Percentiles rank a stretch among this genome's conserved stretches.
These are phyloP conservation scores for Delia radicum DNA, from an alignment of 1,140 invertebrate genomes.

Conservation along the genomic window DNA sequence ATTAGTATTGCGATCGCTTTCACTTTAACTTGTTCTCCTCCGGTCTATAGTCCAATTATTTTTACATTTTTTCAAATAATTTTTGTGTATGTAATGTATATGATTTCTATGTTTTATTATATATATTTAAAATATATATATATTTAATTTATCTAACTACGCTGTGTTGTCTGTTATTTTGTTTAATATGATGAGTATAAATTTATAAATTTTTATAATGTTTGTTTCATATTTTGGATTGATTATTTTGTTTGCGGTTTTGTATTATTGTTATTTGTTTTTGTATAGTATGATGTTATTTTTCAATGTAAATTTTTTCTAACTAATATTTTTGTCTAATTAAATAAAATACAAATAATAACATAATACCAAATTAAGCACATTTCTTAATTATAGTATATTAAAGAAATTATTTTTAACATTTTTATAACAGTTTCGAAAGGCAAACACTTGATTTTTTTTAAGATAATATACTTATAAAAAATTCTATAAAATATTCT, in stretches of 20 bases:
- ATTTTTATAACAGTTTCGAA: neutral
- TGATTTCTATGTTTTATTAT: neutral
- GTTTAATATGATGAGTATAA: neutral
- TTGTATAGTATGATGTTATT: neutral
- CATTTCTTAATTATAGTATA: neutral
- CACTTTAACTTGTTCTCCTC: too few species aligned
- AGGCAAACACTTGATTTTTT: neutral
- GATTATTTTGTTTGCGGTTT: neutral
- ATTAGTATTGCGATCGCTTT: constrained; percentile 3
- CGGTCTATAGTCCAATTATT: neutral
- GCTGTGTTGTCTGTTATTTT: neutral
- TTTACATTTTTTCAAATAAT: neutral
- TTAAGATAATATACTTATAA: too few species aligned
- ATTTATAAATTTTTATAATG: neutral
- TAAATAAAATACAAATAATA: neutral
- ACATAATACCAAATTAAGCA: constrained; percentile 12
- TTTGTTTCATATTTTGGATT: neutral
- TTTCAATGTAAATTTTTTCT: constrained; percentile 24
- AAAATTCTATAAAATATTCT: too few species aligned
- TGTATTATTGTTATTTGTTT: constrained; percentile 2
- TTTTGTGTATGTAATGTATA: neutral
- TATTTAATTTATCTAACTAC: neutral
- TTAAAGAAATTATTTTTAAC: neutral
- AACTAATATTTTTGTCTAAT: constrained; percentile 15
- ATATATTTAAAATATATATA: neutral